Conservation (phyloP, 2,113 vertebrate genomes). For the Rhinopithecus roxellana region DNA sequence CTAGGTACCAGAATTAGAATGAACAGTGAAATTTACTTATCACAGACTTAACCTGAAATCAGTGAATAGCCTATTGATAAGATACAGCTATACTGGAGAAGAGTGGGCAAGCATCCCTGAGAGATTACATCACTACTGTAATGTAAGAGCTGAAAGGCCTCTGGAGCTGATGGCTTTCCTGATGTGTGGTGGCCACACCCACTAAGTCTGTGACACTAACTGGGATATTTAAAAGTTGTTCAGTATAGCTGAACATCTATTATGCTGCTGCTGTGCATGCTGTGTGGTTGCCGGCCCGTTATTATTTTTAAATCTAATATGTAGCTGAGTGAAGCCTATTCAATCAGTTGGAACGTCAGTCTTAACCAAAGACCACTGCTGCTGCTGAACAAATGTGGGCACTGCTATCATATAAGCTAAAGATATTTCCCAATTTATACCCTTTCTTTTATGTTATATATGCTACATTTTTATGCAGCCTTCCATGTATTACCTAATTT, state of each 20-base stretch:
- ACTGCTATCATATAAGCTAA: fast-evolving
- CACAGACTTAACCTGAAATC: neutral
- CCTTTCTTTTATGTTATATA: neutral
- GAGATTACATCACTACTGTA: neutral
- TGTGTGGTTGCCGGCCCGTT: too few relatives aligned
- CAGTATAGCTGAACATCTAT: neutral
- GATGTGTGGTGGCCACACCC: too few relatives aligned
- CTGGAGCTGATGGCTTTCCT: neutral
- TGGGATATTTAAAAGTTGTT: neutral
- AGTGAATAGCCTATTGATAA: neutral
- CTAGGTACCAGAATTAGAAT: neutral
- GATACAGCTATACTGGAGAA: neutral
- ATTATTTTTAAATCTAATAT: neutral
- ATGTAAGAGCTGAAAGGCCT: neutral
- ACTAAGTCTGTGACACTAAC: neutral
- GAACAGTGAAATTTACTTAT: neutral
- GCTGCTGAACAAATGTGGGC: neutral
- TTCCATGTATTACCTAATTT: neutral
- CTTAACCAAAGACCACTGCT: neutral
- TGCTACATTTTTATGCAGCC: neutral
- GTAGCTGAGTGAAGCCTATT: neutral
- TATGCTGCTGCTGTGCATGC: neutral
- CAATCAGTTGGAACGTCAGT: neutral
- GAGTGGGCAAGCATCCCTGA: neutral
- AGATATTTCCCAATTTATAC: neutral